phyloP scores from a whole-genome alignment of 2,113 vertebrate genomes.

The Okapia johnstoni region DNA sequence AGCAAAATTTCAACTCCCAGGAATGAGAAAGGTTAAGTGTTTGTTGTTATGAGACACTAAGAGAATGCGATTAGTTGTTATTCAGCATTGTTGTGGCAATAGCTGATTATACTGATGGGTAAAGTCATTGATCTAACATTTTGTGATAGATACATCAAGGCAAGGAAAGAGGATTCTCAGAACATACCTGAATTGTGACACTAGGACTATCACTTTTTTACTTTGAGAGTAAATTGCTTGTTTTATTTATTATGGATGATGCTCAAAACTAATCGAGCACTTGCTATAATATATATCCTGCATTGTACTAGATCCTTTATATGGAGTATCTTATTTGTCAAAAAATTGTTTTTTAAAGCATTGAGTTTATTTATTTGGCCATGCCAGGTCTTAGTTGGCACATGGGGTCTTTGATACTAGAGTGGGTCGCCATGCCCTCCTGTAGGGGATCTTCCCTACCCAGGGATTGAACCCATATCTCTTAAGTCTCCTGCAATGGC shows the following conservation, averaged over 20 bases:
- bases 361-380: not conserved
- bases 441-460: accelerated
- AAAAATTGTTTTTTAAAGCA: not conserved
- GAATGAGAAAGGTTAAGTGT: not conserved
- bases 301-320: not conserved
- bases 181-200: not conserved
- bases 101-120: not conserved
- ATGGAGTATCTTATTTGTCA: not conserved
- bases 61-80: not conserved
- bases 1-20: not conserved
- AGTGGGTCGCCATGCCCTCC: not conserved
- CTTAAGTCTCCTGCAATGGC: not conserved
- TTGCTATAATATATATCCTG: not conserved
- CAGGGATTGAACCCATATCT: not conserved
- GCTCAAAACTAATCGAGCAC: not conserved
- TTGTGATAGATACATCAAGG: not conserved
- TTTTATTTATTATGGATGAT: not conserved
- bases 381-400: not conserved
- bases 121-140: not conserved
- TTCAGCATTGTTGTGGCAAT: not conserved
- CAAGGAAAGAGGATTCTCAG: not conserved
- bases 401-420: not conserved
- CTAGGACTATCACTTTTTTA: not conserved
- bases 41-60: not conserved
- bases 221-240: not conserved